A percentile compares a stretch with the other conserved stretches of the same genome.
These are phyloP conservation scores for Ooceraea biroi DNA, from an alignment of 1,140 invertebrate genomes.

Conservation along the genomic window DNA sequence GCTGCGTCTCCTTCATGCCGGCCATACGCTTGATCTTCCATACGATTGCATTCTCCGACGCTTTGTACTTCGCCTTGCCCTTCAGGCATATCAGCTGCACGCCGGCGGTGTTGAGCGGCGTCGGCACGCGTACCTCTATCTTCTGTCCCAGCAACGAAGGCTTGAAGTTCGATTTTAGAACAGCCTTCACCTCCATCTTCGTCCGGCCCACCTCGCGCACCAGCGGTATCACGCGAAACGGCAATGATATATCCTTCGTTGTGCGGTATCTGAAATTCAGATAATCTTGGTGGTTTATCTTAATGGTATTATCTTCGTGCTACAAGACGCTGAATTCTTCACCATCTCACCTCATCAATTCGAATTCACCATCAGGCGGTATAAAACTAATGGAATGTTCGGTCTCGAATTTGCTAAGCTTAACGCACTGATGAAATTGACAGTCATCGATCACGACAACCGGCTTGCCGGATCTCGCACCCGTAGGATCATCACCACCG, in stretches of 20 bases:
- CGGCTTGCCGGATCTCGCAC: slow-evolving; percentile 95
- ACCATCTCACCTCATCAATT: slow-evolving; percentile 96
- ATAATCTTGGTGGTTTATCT: too few species aligned
- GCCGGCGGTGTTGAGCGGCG: slow-evolving; percentile 99
- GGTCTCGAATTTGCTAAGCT: slow-evolving; percentile 99
- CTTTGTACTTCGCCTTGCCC: slow-evolving; percentile 99
- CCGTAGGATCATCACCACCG: slow-evolving; percentile 92
- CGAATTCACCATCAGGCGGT: slow-evolving; percentile 99
- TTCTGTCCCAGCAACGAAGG: slow-evolving; percentile 99
- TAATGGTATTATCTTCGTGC: too few species aligned
- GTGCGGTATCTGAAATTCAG: slow-evolving; percentile 94
- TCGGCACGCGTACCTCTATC: slow-evolving; percentile 99
- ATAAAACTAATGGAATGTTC: slow-evolving; percentile 99
- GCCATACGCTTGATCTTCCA: slow-evolving; percentile 99
- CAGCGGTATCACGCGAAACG: slow-evolving; percentile 99
- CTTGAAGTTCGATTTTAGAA: slow-evolving; percentile 99
- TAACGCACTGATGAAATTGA: slow-evolving; percentile 99
- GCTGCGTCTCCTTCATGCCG: slow-evolving; percentile 99
- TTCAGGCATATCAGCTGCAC: slow-evolving; percentile 99
- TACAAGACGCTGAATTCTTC: too few species aligned
- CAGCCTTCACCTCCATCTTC: slow-evolving; percentile 99
- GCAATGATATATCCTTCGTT: slow-evolving; percentile 99
- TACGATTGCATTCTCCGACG: slow-evolving; percentile 99
- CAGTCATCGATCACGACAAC: slow-evolving; percentile 99
- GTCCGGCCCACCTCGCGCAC: slow-evolving; percentile 99